Conservation (phyloP, 1,140 invertebrate species). For the Zaprionus vittiger region DNA sequence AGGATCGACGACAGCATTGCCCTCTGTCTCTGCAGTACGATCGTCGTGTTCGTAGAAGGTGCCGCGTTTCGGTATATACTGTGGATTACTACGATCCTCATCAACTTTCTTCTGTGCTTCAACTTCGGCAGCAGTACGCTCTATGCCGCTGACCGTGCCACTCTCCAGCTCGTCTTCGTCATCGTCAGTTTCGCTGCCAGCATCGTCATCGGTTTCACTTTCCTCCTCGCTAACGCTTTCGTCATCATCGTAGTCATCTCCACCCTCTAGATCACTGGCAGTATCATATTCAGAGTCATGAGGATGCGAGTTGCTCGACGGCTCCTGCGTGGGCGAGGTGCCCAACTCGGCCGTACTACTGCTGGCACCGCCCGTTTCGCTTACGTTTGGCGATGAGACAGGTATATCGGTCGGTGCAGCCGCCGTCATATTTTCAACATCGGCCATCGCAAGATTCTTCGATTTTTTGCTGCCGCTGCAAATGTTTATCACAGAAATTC, state of each 20-base stretch:
- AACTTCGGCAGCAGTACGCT: constrained; percentile 85
- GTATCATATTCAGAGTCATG: constrained; percentile 83
- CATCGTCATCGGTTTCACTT: constrained; percentile 57
- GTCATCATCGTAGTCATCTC: constrained; percentile 83
- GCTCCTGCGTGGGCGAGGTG: constrained; percentile 76
- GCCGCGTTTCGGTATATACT: constrained; percentile 97
- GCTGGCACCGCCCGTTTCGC: constrained; percentile 39
- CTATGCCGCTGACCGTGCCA: constrained; percentile 83
- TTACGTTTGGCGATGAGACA: constrained; percentile 42
- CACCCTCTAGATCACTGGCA: constrained; percentile 83
- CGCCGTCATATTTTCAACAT: constrained; percentile 72
- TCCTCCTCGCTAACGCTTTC: constrained; percentile 79
- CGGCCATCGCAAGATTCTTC: constrained; percentile 69
- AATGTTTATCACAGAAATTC: constrained; percentile 38
- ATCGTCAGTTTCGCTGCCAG: constrained; percentile 80
- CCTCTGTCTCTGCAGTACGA: constrained; percentile 89
- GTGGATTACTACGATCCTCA: constrained; percentile 97
- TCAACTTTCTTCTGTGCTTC: constrained; percentile 92
- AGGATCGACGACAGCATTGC: constrained; percentile 35
- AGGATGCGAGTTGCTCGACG: constrained; percentile 78
- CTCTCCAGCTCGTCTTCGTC: constrained; percentile 85
- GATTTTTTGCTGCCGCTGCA: constrained; percentile 51
- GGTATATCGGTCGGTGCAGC: constrained; percentile 69
- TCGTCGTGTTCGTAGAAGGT: constrained; percentile 99
- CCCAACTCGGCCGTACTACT: constrained; percentile 55